Percentiles rank a stretch among this genome's conserved stretches.
Conservation (phyloP, 2,113 vertebrate genomes). For the Lepus americanus region DNA sequence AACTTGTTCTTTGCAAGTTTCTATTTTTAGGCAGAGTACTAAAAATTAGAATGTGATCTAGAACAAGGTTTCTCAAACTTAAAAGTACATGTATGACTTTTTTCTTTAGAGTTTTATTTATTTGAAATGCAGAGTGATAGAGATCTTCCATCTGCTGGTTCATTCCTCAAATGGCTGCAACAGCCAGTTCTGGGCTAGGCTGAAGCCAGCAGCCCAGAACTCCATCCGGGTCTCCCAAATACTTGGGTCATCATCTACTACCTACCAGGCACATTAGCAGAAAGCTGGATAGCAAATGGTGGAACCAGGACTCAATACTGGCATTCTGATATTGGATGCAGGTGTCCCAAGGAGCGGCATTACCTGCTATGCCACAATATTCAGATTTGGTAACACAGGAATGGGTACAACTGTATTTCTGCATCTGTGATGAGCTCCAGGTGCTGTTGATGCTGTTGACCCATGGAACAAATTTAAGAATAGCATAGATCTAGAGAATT, state of each 20-base stretch:
- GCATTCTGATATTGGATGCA: too few relatives aligned
- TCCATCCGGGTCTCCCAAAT: too few relatives aligned
- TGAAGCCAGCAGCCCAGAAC: too few relatives aligned
- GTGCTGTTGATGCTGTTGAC: not conserved
- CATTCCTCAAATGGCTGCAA: too few relatives aligned
- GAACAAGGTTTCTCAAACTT: not conserved
- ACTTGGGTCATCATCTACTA: too few relatives aligned
- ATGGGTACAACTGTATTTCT: not conserved
- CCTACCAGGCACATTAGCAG: too few relatives aligned
- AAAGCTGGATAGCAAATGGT: too few relatives aligned
- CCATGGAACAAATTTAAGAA: not conserved
- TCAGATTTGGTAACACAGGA: not conserved
- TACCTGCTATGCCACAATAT: too few relatives aligned
- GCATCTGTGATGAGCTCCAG: not conserved
- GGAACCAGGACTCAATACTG: too few relatives aligned
- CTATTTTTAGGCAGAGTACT: slow-evolving; percentile 2
- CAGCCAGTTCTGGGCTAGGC: too few relatives aligned
- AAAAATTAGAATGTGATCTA: not conserved
- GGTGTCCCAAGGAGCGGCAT: too few relatives aligned
- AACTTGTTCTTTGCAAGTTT: slow-evolving; percentile 37
- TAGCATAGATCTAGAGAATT: not conserved
- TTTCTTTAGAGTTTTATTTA: not conserved
- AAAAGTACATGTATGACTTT: not conserved
- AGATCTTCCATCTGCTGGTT: too few relatives aligned
- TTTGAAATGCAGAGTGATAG: not conserved